phyloP scores from a whole-genome alignment of 1,140 invertebrate species.

The Temnothorax longispinosus region DNA sequence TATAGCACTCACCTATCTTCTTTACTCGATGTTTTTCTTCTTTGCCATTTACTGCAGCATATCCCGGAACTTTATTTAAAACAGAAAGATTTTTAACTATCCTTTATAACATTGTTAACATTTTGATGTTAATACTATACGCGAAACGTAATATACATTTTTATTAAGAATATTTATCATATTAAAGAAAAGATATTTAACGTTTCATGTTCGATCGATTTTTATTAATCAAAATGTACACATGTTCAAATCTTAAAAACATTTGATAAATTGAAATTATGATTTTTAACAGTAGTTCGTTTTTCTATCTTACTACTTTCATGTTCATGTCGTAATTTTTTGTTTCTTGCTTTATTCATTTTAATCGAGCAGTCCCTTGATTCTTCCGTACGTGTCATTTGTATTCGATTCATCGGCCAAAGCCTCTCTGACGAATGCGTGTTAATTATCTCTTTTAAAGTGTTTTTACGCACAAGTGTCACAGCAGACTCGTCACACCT shows the following conservation, averaged over 20 bases:
- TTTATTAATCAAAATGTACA: neutral
- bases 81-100: neutral
- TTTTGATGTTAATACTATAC: neutral
- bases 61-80: neutral
- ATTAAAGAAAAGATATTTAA: neutral
- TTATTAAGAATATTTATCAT: neutral
- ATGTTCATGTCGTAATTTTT: neutral
- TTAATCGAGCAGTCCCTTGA: constrained; percentile 46
- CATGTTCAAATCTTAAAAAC: neutral
- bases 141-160: neutral
- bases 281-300: neutral
- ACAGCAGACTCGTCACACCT: constrained; percentile 62
- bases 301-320: neutral
- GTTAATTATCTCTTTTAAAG: constrained; percentile 77
- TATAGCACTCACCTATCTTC: constrained; percentile 38
- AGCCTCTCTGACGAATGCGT: constrained; percentile 77
- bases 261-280: neutral
- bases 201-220: neutral
- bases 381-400: neutral
- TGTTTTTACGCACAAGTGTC: constrained; percentile 69
- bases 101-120: neutral
- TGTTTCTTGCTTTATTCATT: neutral
- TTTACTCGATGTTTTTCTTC: constrained; percentile 16
- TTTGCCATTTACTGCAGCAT: neutral
- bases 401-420: constrained; percentile 56